A percentile compares a stretch with the other conserved stretches of the same genome.
Evolutionary conservation across 2,888 invertebrate species (phyloP).

Genomic region (Dysmachus trigonus): DNA sequence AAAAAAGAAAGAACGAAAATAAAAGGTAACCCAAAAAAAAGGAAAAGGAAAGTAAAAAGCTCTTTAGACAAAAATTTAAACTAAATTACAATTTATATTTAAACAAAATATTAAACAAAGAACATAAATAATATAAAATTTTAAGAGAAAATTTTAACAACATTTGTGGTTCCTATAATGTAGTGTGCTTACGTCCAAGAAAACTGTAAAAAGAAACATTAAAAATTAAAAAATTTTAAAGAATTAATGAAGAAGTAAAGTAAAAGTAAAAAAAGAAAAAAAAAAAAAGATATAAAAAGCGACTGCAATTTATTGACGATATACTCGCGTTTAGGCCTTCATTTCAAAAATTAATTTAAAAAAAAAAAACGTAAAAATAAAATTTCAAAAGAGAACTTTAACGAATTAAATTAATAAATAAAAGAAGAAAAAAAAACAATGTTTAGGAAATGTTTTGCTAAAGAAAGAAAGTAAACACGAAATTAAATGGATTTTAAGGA

Average conservation of each 20-base stretch:
- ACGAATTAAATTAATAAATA: conserved; percentile 51
- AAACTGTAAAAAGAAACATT: conserved; percentile 49
- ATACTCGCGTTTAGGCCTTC: conserved; percentile 75
- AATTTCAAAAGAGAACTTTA: conserved; percentile 62
- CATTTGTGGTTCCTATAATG: conserved; percentile 57
- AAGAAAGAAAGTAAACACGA: conserved; percentile 47
- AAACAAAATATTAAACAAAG: conserved; percentile 51
- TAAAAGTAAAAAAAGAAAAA: conserved; percentile 47
- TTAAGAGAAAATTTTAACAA: conserved; percentile 52
- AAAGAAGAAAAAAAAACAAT: conserved; percentile 51
- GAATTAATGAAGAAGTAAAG: conserved; percentile 49
- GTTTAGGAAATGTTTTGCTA: conserved; percentile 51
- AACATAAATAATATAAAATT: conserved; percentile 51
- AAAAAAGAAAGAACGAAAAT: conserved; percentile 23
- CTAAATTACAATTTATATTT: conserved; percentile 47
- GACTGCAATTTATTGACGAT: conserved; percentile 71
- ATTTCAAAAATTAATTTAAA: conserved; percentile 71
- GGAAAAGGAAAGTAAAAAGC: conserved; percentile 15
- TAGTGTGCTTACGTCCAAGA: conserved; percentile 58
- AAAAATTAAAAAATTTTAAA: conserved; percentile 47
- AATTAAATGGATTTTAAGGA: conserved; percentile 31
- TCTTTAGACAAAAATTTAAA: conserved; percentile 43
- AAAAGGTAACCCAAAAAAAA: neutral
- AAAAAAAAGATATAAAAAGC: conserved; percentile 49
- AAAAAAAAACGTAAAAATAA: conserved; percentile 53